These are phyloP conservation scores for Dendropsophus ebraccatus DNA, from an alignment of 2,113 vertebrate species.

Conservation along the genomic window DNA sequence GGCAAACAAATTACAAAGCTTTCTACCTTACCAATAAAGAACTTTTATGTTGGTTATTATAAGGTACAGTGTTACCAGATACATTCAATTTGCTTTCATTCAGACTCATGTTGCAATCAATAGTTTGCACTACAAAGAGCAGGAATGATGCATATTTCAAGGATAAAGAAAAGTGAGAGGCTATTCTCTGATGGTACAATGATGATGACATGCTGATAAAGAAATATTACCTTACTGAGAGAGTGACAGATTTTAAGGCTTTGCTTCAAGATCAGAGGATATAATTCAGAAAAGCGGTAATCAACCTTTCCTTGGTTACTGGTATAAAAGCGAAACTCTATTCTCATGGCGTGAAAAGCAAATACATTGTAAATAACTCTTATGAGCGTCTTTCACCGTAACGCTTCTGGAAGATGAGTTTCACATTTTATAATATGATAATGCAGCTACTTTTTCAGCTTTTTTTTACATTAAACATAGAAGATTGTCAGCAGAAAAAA, in stretches of 20 bases:
- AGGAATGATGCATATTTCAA: neutral
- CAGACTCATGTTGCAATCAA: slow-evolving; percentile 5
- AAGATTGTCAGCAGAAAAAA: too few species aligned
- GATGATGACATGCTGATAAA: slow-evolving; percentile 19
- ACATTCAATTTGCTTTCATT: slow-evolving; percentile 1
- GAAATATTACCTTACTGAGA: neutral
- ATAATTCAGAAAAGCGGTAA: neutral
- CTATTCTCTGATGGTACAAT: slow-evolving; percentile 1
- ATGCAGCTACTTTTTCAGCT: too few species aligned
- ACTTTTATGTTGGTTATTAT: slow-evolving; percentile 44
- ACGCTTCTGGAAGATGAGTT: neutral
- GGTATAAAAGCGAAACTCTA: neutral
- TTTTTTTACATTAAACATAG: too few species aligned
- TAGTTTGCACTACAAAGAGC: neutral
- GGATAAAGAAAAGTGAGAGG: neutral
- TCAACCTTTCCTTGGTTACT: neutral
- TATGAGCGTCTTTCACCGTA: neutral
- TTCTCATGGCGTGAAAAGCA: neutral
- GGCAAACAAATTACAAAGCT: slow-evolving; percentile 31
- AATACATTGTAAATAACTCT: neutral
- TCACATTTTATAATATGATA: neutral
- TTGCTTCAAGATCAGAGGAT: neutral
- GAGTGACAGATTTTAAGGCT: neutral
- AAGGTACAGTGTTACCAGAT: slow-evolving; percentile 25
- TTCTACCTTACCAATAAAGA: slow-evolving; percentile 26